Conservation (phyloP, 2,113 vertebrate genomes). For the Rhinoptilus africanus region DNA sequence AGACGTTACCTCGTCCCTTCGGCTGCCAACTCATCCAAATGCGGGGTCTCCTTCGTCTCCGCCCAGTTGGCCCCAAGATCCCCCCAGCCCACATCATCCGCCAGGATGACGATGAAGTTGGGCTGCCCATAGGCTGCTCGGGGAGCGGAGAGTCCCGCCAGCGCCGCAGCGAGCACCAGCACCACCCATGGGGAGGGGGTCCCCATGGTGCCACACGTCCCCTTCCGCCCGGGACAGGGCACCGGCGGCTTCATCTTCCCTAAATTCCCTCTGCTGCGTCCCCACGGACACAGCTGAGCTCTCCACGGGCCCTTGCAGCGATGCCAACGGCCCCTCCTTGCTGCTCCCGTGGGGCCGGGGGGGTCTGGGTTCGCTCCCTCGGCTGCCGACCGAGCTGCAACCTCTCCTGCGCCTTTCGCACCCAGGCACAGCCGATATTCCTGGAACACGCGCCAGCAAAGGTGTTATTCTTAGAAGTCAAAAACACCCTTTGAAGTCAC, state of each 20-base stretch:
- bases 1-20: constrained; percentile 83
- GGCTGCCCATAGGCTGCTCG: constrained; percentile 30
- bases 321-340: not conserved
- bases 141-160: constrained; percentile 41
- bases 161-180: constrained; percentile 45
- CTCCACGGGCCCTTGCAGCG: fast-evolving
- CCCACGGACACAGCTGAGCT: not conserved
- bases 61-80: constrained; percentile 88
- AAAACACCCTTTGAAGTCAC: constrained; percentile 50
- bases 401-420: not conserved
- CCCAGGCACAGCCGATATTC: not conserved
- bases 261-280: not conserved
- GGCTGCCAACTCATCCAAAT: constrained; percentile 82
- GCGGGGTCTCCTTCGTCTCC: constrained; percentile 76
- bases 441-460: not conserved
- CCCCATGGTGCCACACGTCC: constrained; percentile 58
- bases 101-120: constrained; percentile 91
- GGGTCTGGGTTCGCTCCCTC: not conserved
- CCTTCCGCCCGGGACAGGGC: not conserved
- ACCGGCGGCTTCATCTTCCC: fast-evolving
- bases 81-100: constrained; percentile 95
- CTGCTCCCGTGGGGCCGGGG: fast-evolving
- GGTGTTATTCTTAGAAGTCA: constrained; percentile 58
- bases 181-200: not conserved
- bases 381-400: not conserved